Percentiles rank a stretch among this genome's conserved stretches.
phyloP scores from a whole-genome alignment of 2,113 vertebrate species.

The Dryoscopus gambensis region DNA sequence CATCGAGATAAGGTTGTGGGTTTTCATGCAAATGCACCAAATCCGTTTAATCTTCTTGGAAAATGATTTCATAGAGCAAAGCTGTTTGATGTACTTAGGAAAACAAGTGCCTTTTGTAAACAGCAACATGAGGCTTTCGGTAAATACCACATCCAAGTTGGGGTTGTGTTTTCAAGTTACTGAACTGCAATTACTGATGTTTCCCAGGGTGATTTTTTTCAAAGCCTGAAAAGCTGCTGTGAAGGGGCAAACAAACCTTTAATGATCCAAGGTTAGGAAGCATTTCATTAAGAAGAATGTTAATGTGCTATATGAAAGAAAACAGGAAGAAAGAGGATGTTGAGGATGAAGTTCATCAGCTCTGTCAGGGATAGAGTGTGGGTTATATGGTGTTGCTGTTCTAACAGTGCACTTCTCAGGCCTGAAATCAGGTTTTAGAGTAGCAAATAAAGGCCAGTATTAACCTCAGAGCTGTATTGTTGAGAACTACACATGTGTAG shows the following conservation, averaged over 20 bases:
- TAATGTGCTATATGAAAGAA: not conserved
- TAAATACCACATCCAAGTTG: not conserved
- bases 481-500: rapidly evolving
- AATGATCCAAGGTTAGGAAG: not conserved
- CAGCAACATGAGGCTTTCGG: not conserved
- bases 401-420: not conserved
- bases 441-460: not conserved
- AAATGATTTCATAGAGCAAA: conserved; percentile 28
- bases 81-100: conserved; percentile 70
- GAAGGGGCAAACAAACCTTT: not conserved
- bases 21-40: conserved; percentile 66
- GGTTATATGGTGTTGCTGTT: not conserved
- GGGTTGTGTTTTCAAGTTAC: not conserved
- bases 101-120: conserved; percentile 60
- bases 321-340: not conserved
- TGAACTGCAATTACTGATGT: not conserved
- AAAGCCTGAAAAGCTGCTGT: not conserved
- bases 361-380: not conserved
- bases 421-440: not conserved
- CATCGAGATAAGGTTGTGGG: conserved; percentile 52
- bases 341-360: not conserved
- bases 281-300: not conserved
- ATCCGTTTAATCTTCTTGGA: conserved; percentile 63
- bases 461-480: not conserved
- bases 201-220: not conserved